Evolutionary conservation across 2,888 invertebrate genomes (phyloP).

Genomic region (Drosophila nigricruria): DNA sequence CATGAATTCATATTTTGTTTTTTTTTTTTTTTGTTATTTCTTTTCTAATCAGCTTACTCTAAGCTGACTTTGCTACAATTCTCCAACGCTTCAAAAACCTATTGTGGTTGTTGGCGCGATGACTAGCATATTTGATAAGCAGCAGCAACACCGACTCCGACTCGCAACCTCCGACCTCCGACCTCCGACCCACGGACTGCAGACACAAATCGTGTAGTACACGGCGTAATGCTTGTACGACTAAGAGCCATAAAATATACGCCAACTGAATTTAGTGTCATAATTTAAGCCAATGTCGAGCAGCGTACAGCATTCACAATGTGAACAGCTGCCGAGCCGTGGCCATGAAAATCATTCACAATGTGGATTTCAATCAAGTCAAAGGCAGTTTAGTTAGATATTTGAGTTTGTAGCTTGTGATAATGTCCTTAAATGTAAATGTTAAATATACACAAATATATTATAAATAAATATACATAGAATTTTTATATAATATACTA

Average conservation of each 20-base stretch:
- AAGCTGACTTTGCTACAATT: slow-evolving; percentile 37
- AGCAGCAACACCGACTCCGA: background rate
- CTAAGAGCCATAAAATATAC: slow-evolving; percentile 48
- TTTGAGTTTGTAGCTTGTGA: no score
- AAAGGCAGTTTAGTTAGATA: no score
- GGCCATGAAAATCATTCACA: slow-evolving; percentile 36
- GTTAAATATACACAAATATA: no score
- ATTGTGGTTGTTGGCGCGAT: slow-evolving; percentile 9
- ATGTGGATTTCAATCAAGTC: background rate
- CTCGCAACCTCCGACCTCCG: background rate
- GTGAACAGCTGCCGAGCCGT: background rate
- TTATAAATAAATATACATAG: no score
- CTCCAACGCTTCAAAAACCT: background rate
- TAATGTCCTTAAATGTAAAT: no score
- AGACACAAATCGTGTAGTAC: slow-evolving; percentile 39
- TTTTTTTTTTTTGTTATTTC: background rate
- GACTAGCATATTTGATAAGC: slow-evolving; percentile 47
- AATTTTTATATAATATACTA: no score
- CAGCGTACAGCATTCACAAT: slow-evolving; percentile 30
- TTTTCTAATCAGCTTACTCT: slow-evolving; percentile 15
- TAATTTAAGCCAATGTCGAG: slow-evolving; percentile 52
- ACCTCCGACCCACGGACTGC: background rate
- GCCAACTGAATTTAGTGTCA: slow-evolving; percentile 55
- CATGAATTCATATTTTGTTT: slow-evolving; percentile 24
- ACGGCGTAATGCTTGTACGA: slow-evolving; percentile 36